Evolutionary conservation across 1,140 invertebrate species (phyloP), one percentile per base, ranked within the genome.

Genomic region (Ceratosolen fusciceps): DNA sequence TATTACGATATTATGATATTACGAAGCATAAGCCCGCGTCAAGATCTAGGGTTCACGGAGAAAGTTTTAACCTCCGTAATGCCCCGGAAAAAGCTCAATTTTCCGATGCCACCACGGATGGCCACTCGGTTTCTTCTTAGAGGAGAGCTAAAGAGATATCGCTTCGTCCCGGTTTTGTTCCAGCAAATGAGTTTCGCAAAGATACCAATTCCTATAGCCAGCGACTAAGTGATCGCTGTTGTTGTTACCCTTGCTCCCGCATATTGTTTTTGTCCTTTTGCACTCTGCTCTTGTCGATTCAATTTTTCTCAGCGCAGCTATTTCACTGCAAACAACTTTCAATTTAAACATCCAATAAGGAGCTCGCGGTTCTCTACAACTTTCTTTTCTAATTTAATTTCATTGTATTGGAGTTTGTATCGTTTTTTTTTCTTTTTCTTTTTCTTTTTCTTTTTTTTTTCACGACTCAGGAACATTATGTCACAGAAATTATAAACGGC

Each of bases 1-100:
- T 89, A 85, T 88, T 89, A 87, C 82, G 83, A 88, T 86, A 87
- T 89, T 87, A 88, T 85, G 85, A 88, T 87, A 87, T 88, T 87
- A 87, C 85, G 82, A 85, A 83, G 85, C 84, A 87, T 84, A 85
- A 86, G 82, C 82, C 81, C 84, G 83, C 77, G 82, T 73, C 79
- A 81, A 85, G 83, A 87, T 87, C 87, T 85, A 85, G 84, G 84
- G 83, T 39, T 34, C 37, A 39, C 1, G 81, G 72, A 81, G 80
- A 87, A 87, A 87, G 81, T 86, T 88, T 86, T 83, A 84, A 84
- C 77, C 78, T 54, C 14, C 1, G 72, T 26, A 24, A 39, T 60
- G 26, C 21, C n/a, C 19, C 29, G 29, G n/a, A 56, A 54, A 56
- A 49, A 49, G 26, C 47, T 39, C 24, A 12, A 29, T 3, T 5